Base-by-base conservation (phyloP, 1,140 invertebrate species). In the Lineus longissimus region DNA sequence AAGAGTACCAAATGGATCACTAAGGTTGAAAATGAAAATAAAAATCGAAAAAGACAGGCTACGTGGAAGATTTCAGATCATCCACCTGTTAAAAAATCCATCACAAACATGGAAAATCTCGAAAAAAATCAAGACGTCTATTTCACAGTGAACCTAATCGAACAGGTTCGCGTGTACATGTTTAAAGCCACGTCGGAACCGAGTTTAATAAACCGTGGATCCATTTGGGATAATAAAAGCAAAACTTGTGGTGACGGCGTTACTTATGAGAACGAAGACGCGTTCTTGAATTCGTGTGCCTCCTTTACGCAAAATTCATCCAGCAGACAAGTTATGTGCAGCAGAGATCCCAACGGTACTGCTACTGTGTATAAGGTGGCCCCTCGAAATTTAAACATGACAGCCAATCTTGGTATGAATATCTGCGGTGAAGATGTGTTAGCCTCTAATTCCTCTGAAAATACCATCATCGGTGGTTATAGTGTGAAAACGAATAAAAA, bases 1-100 rank as follows among this genome's bases (percentile, higher is more conserved):
- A 51, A 51, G 47, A 51, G n/a, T 51, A 51, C 47, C 47, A 51
- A 51, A 51, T 51, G 47, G 47, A 51, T 51, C 47, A 51, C 47
- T 4, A 51, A 51, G n/a, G 47, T 7, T 7, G 6, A 51, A n/a
- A 51, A 51, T 23, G 25, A 51, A 51, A 23, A 19, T 6, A n/a
- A 51, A 51, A 4, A 6, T 51, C 4, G 19, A 7, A 51, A 51
- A 7, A n/a, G 47, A 51, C 6, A 6, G 47, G 47, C 47, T 4
- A n/a, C n/a, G 6, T 51, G 47, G 47, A 51, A n/a, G n/a, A 51
- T 51, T 23, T 9, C 6, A 19, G 47, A 51, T 27, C 47, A n/a
- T n/a, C 47, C 6, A 51, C 47, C 47, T 27, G 25, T 51, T 4
- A 51, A 51, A 51, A 51, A 51, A 51, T n/a, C 19, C 6, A 51